Percentiles rank a stretch among this genome's conserved stretches.
These are phyloP conservation scores for Calidris pugnax DNA, from an alignment of 2,113 vertebrate species.

Conservation along the genomic window DNA sequence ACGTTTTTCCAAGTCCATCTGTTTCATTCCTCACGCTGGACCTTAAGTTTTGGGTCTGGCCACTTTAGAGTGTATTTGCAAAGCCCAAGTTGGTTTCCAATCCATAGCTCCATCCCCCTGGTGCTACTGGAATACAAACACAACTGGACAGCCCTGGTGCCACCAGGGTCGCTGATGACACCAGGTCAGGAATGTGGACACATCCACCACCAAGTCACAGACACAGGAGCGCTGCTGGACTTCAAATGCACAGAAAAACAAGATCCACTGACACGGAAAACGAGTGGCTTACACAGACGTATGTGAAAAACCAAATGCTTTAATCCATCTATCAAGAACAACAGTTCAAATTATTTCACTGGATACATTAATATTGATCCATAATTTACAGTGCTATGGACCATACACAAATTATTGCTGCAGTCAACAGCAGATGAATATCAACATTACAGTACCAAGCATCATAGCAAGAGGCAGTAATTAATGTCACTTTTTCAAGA, in stretches of 20 bases:
- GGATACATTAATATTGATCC: conserved; percentile 83
- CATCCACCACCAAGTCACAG: background rate
- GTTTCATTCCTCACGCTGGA: background rate
- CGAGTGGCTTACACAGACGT: conserved; percentile 56
- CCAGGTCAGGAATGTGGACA: background rate
- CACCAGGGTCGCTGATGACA: background rate
- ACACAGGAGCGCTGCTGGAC: background rate
- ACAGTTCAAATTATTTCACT: conserved; percentile 80
- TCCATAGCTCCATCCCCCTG: accelerated
- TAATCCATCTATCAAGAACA: conserved; percentile 84
- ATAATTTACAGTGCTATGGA: conserved; percentile 83
- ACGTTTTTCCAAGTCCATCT: background rate
- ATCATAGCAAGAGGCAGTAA: conserved; percentile 81
- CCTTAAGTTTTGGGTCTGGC: background rate
- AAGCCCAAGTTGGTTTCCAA: background rate
- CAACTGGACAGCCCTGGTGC: background rate
- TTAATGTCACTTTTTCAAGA: conserved; percentile 79
- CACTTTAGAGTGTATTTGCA: accelerated
- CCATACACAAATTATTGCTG: conserved; percentile 82
- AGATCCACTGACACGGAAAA: conserved; percentile 55
- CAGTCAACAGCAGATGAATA: conserved; percentile 79
- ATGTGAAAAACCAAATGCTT: conserved; percentile 83
- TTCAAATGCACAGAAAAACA: background rate
- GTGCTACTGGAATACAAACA: background rate
- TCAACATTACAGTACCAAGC: conserved; percentile 87